phyloP scores from a whole-genome alignment of 1,140 invertebrate genomes.

The Coenobita brevimanus region DNA sequence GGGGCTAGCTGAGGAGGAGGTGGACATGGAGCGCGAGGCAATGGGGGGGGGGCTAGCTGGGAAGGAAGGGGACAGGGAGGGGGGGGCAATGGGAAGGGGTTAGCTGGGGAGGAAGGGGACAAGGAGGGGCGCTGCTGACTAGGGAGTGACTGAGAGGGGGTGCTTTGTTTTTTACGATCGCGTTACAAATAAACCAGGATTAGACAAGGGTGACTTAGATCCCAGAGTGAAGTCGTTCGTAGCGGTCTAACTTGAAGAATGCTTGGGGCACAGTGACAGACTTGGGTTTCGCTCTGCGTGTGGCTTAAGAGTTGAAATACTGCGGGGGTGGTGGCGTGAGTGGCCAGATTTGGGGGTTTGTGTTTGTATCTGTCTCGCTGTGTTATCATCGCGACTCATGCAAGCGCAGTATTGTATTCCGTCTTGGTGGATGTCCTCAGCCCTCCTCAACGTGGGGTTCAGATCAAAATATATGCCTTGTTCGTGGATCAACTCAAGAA shows the following conservation, averaged over 20 bases:
- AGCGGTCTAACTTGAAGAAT: conserved; percentile 46
- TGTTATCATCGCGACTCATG: background rate
- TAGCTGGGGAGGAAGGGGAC: too few relatives aligned
- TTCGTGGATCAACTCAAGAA: too few relatives aligned
- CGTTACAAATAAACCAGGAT: conserved; percentile 64
- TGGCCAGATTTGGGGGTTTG: background rate
- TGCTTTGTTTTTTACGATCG: conserved; percentile 37
- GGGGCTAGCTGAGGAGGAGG: too few relatives aligned
- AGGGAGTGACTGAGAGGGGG: background rate
- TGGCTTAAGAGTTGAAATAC: conserved; percentile 15
- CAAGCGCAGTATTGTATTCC: too few relatives aligned
- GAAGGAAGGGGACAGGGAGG: too few relatives aligned
- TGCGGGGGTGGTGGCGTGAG: background rate
- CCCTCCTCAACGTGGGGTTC: too few relatives aligned
- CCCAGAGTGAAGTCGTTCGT: conserved; percentile 13
- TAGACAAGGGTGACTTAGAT: conserved; percentile 55
- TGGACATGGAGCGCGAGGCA: too few relatives aligned
- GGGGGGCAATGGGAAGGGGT: too few relatives aligned
- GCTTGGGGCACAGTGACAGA: background rate
- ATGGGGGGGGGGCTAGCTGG: too few relatives aligned
- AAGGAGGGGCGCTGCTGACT: too few relatives aligned
- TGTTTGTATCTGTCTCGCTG: background rate
- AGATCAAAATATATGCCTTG: too few relatives aligned
- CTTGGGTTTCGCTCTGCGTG: conserved; percentile 40
- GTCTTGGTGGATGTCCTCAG: too few relatives aligned